Conservation (phyloP, 1,140 invertebrate species). For the Chrysomallon squamiferum region DNA sequence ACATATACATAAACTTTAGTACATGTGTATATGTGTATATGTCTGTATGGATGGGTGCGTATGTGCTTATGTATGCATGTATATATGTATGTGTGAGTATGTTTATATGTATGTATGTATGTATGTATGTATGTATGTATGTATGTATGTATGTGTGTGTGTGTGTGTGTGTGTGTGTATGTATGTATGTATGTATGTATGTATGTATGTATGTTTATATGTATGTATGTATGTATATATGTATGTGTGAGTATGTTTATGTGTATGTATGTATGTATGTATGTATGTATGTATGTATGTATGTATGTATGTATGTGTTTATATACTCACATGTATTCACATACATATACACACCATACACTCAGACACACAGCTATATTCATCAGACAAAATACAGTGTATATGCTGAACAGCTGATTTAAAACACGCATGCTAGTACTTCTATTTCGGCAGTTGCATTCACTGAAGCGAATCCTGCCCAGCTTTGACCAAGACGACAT, state of each 20-base stretch:
- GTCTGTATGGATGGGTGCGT: neutral
- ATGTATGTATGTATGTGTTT: neutral
- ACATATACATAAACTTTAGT: too few relatives aligned
- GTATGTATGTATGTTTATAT: slow-evolving; percentile 2
- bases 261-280: neutral
- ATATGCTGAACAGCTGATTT: too few relatives aligned
- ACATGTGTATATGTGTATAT: slow-evolving; percentile 1
- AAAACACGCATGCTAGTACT: too few relatives aligned
- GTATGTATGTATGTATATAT: slow-evolving; percentile 4
- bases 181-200: neutral
- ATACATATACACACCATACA: too few relatives aligned
- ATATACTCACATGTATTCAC: too few relatives aligned
- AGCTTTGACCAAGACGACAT: too few relatives aligned
- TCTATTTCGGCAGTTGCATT: too few relatives aligned
- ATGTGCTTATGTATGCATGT: neutral
- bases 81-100: neutral
- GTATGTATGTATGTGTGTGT: slow-evolving; percentile 1
- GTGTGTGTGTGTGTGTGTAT: neutral
- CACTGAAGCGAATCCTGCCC: too few relatives aligned
- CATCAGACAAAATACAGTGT: too few relatives aligned
- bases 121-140: slow-evolving; percentile 1
- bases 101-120: neutral
- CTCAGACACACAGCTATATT: too few relatives aligned
- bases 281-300: neutral
- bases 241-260: slow-evolving; percentile 5